phyloP scores from a whole-genome alignment of 2,888 invertebrate genomes.

The Strigamia crassipes region DNA sequence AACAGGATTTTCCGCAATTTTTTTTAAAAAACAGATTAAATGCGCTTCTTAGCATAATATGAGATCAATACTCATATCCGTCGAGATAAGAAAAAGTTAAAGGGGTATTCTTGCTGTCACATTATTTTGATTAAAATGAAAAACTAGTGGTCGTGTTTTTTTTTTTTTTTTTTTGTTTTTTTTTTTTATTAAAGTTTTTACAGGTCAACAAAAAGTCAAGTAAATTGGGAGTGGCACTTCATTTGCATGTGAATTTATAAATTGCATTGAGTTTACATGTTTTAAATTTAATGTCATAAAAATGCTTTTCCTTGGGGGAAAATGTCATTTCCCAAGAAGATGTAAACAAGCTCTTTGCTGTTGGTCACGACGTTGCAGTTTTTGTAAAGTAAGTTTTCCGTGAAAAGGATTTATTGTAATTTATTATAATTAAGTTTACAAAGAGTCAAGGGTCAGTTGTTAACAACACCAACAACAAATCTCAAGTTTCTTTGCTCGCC shows the following conservation, averaged over 20 bases:
- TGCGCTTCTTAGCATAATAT: constrained; percentile 8
- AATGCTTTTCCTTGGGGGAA: neutral
- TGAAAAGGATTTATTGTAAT: neutral
- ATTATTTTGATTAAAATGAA: neutral
- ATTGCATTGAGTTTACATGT: neutral
- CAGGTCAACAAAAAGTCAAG: neutral
- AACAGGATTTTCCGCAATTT: constrained; percentile 42
- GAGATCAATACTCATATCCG: constrained; percentile 39
- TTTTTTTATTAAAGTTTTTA: neutral
- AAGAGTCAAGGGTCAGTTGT: neutral
- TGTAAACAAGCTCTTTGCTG: neutral
- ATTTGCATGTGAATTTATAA: neutral
- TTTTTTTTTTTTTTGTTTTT: too few species aligned
- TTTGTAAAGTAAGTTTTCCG: neutral
- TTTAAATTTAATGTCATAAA: constrained; percentile 3
- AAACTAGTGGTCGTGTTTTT: neutral
- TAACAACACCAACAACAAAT: neutral
- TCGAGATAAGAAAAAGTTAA: neutral
- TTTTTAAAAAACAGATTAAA: constrained; percentile 19
- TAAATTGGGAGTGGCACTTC: neutral
- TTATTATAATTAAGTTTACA: neutral
- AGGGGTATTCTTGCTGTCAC: neutral
- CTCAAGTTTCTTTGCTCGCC: neutral
- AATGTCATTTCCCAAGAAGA: neutral
- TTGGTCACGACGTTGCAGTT: neutral